Evolutionary conservation across 2,888 invertebrate species (phyloP), one percentile per base, ranked within the genome.

Genomic region (Caenorhabditis angaria): DNA sequence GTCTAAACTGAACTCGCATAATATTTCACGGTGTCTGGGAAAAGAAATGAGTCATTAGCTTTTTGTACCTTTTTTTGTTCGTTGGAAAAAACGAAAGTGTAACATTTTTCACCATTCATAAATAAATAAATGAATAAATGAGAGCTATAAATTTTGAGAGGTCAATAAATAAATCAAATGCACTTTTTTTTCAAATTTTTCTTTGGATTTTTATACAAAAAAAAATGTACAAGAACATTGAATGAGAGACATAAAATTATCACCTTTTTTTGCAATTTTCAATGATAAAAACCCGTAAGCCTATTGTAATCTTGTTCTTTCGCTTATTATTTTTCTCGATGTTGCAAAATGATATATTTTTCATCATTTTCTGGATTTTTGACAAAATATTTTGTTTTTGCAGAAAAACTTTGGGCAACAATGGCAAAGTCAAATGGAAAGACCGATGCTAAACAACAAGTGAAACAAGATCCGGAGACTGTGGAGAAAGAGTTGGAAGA

Each of bases 401-500:
- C 55, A 29, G 55, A 54, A 4, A 54, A 54, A 54, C 12, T 4
- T 51, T 56, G 35, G 32, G 10, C 32, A 54, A 29, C 28, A 57
- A 35, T 24, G 57, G 35, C 14, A 18, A 32, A 35, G 5, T 24
- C 20, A 47, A 22, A 27, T 55, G 55, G n/a, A 2, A 24, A 25
- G 27, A 8, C 27, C 6, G 8, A 55, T n/a, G n/a, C n/a, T 2
- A 28, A 32, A 28, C 24, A 55, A 27, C 28, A 25, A 55, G 29
- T 48, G n/a, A n/a, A n/a, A 8, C 62, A 71, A 61, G 76, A 76
- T 59, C 72, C 65, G 1, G 81, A 83, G 24, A 63, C 53, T 2
- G 76, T 83, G 14, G 85, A 85, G 63, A 76, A 81, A 47, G 71
- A 76, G 56, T 67, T 86, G 0, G 84, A 85, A 61, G 78, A 82